These are phyloP conservation scores for Catajapyx aquilonaris DNA, from an alignment of 1,140 invertebrate genomes.

Conservation along the genomic window DNA sequence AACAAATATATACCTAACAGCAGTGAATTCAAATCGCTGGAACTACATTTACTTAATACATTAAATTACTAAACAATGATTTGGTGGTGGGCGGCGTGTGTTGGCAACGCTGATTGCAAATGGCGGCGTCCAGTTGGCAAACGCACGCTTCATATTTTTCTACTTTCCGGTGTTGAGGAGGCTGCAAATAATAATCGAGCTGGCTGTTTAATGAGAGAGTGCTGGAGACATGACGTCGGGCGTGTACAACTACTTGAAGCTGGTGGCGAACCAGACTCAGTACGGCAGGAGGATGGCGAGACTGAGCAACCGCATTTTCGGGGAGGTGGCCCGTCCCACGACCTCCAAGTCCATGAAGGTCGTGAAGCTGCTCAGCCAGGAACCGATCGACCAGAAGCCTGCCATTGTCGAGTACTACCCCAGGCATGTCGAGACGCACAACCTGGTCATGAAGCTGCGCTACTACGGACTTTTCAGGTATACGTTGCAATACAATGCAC, in stretches of 20 bases:
- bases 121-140: too few relatives aligned
- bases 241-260: neutral
- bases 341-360: constrained; percentile 51
- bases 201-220: too few relatives aligned
- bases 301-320: constrained; percentile 73
- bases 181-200: too few relatives aligned
- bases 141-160: too few relatives aligned
- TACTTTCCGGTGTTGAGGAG: too few relatives aligned
- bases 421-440: constrained; percentile 46
- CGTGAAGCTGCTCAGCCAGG: constrained; percentile 50
- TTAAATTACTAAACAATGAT: too few relatives aligned
- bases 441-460: constrained; percentile 44
- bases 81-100: too few relatives aligned
- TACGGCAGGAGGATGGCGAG: constrained; percentile 71
- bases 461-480: constrained; percentile 47
- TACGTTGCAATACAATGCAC: too few relatives aligned
- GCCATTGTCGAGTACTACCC: constrained; percentile 73
- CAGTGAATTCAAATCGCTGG: too few relatives aligned
- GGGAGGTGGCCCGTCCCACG: constrained; percentile 57
- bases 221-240: neutral
- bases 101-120: too few relatives aligned
- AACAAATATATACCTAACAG: too few relatives aligned
- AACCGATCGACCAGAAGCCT: constrained; percentile 47
- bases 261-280: constrained; percentile 24
- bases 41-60: too few relatives aligned